A percentile compares a stretch with the other conserved stretches of the same genome.
These are phyloP conservation scores for Meteorus colon DNA, from an alignment of 2,888 invertebrate genomes.

Conservation along the genomic window DNA sequence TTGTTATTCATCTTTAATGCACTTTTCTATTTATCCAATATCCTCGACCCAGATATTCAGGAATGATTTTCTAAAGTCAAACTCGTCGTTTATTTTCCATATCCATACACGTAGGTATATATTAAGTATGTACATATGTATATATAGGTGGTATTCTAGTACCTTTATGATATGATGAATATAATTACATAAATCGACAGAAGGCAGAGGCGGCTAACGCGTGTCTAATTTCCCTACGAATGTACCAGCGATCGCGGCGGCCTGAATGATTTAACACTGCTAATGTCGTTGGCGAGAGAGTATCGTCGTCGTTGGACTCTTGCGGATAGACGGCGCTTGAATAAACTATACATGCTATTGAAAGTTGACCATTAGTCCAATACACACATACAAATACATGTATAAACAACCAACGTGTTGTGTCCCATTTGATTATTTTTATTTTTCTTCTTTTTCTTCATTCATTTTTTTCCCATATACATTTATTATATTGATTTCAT, in stretches of 20 bases:
- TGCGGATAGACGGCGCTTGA: conserved; percentile 28
- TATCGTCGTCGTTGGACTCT: conserved; percentile 35
- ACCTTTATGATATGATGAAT: conserved; percentile 17
- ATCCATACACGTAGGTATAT: neutral
- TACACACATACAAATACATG: neutral
- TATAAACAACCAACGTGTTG: conserved; percentile 1
- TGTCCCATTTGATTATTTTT: neutral
- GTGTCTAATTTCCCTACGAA: conserved; percentile 69
- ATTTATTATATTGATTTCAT: neutral
- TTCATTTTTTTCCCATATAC: neutral
- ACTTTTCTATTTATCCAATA: too few species aligned
- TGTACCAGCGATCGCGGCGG: conserved; percentile 58
- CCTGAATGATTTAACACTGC: conserved; percentile 64
- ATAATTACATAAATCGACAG: conserved; percentile 66
- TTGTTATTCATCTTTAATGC: too few species aligned
- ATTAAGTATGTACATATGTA: neutral
- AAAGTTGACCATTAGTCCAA: conserved; percentile 1
- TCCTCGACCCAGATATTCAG: too few species aligned
- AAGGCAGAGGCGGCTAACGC: conserved; percentile 49
- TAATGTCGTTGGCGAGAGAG: conserved; percentile 53
- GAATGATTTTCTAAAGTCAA: too few species aligned
- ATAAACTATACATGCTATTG: conserved; percentile 24
- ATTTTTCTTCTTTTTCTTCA: neutral
- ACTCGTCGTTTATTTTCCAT: neutral
- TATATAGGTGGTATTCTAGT: conserved; percentile 2